phyloP scores from a whole-genome alignment of 2,797 vertebrate genomes.

The Alcedo atthis region DNA sequence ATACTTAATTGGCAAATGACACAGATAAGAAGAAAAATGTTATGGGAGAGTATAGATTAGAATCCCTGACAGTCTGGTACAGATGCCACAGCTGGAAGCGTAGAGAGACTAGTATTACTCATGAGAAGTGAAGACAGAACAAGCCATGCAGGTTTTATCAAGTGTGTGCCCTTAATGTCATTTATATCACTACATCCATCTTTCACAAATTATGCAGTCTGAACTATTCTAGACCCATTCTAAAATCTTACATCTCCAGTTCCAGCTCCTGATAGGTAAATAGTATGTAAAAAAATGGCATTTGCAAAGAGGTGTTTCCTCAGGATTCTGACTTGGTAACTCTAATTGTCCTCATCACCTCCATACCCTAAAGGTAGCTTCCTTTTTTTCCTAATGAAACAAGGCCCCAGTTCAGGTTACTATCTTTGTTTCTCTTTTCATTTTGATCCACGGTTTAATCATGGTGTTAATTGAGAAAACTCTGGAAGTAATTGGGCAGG shows the following conservation, averaged over 20 bases:
- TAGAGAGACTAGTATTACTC: background rate
- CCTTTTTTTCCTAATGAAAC: background rate
- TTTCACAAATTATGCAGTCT: background rate
- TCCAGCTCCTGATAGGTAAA: background rate
- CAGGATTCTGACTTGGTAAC: background rate
- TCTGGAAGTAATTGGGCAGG: background rate
- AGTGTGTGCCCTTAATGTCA: background rate
- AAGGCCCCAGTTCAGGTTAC: background rate
- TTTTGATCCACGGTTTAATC: background rate
- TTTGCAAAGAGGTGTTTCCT: background rate
- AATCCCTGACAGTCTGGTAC: constrained; percentile 2
- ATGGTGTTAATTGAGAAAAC: background rate
- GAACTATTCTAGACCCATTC: background rate
- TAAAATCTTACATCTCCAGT: background rate
- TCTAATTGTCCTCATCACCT: background rate
- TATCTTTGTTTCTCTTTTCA: background rate
- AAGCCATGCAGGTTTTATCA: constrained; percentile 28
- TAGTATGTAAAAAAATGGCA: background rate
- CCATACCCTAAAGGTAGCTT: background rate
- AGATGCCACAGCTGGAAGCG: background rate
- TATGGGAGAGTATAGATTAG: background rate
- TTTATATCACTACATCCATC: background rate
- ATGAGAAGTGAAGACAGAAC: background rate
- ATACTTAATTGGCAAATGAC: constrained; percentile 9
- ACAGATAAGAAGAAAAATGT: constrained; percentile 17